Conservation (phyloP, 2,888 invertebrate species). For the Amphimallon solstitiale region DNA sequence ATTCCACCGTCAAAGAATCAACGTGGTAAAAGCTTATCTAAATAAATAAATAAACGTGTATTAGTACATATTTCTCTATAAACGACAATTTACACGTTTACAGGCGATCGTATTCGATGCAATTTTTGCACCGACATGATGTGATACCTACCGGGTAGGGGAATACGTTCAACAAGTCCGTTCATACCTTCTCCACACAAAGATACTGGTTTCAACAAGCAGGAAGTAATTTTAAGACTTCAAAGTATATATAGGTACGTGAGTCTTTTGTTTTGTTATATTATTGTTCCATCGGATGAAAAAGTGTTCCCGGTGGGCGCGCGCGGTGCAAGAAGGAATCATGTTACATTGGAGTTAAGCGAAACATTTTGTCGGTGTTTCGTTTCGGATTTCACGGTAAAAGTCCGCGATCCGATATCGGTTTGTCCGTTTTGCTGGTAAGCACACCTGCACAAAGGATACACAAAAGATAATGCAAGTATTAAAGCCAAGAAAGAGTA, state of each 20-base stretch:
- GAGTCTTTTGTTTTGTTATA: conserved; percentile 22
- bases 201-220: conserved; percentile 19
- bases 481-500: not conserved
- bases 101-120: too few species aligned
- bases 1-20: too few species aligned
- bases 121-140: too few species aligned
- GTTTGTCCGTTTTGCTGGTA: conserved; percentile 25
- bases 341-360: conserved; percentile 34
- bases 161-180: conserved; percentile 1
- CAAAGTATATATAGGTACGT: conserved; percentile 18
- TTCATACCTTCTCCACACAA: not conserved
- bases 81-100: too few species aligned
- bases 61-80: too few species aligned
- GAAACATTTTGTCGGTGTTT: conserved; percentile 35
- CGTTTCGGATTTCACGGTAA: conserved; percentile 39
- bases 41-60: too few species aligned
- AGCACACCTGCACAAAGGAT: conserved; percentile 15
- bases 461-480: not conserved
- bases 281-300: conserved; percentile 15
- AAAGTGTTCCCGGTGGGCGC: conserved; percentile 14
- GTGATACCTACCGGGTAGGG: not conserved
- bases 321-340: conserved; percentile 22
- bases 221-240: conserved; percentile 23
- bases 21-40: too few species aligned
- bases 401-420: conserved; percentile 35